Evolutionary conservation across 2,888 invertebrate species (phyloP).

Genomic region (Meteorus cinctellus): DNA sequence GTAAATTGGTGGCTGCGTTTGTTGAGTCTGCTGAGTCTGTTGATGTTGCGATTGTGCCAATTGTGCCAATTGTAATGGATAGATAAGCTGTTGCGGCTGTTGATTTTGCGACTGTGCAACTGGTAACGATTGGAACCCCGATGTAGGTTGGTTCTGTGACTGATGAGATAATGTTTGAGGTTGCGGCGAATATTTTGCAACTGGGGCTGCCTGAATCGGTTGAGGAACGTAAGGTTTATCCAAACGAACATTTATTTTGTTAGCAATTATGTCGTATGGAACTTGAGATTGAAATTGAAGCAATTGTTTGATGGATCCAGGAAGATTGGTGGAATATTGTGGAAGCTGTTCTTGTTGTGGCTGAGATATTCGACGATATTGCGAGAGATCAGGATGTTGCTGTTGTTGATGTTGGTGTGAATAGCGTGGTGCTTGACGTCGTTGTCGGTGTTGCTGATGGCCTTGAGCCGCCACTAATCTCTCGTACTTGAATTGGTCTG

Average conservation of each 20-base stretch:
- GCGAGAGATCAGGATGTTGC: constrained; percentile 44
- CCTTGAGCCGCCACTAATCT: constrained; percentile 54
- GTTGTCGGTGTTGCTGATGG: constrained; percentile 45
- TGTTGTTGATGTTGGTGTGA: constrained; percentile 45
- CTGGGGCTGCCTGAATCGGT: constrained; percentile 53
- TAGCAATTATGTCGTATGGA: constrained; percentile 65
- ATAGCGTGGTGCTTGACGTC: constrained; percentile 52
- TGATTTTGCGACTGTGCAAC: constrained; percentile 46
- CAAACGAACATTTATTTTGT: constrained; percentile 60
- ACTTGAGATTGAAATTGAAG: constrained; percentile 55
- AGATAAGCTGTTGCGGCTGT: constrained; percentile 41
- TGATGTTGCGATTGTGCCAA: too few relatives aligned
- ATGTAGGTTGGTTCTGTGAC: constrained; percentile 27
- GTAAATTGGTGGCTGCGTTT: constrained; percentile 41
- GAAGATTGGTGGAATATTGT: constrained; percentile 53
- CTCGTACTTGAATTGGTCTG: constrained; percentile 65
- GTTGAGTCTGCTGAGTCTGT: constrained; percentile 40
- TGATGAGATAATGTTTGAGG: constrained; percentile 21
- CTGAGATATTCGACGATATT: constrained; percentile 55
- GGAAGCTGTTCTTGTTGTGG: constrained; percentile 53
- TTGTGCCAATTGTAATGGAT: constrained; percentile 22
- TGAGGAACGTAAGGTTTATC: constrained; percentile 69
- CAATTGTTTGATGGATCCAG: constrained; percentile 52
- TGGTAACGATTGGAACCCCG: constrained; percentile 16
- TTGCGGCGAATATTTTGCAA: constrained; percentile 25